Base-by-base conservation (phyloP, 2,888 invertebrate genomes). In the Mylabris sibirica region DNA sequence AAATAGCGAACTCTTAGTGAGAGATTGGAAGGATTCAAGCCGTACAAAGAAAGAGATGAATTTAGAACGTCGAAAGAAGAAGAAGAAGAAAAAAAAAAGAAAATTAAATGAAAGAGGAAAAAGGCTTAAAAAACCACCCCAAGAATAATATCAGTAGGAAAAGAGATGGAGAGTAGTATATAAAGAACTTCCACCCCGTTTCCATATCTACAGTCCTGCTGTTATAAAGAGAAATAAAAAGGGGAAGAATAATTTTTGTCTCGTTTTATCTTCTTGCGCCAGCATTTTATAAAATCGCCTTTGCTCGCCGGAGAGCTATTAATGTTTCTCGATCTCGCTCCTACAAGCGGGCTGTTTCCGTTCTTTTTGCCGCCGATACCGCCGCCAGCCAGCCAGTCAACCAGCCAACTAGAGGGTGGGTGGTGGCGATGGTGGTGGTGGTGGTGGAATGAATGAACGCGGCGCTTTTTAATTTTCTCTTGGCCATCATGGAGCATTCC, bases 171-270 rank as follows among this genome's bases (percentile, higher is more conserved):
- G 24, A 49, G 35, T 30, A 30, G 65, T 17, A 67, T 26, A 60
- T 20, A 60, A 30, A 34, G 64, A 53, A 44, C 49, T 60, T 53
- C 63, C 49, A 38, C 59, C 66, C 63, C 64, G 53, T 63, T 63
- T 53, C 26, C 59, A 8, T 30, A 30, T 30, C 30, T 30, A 30
- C 30, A 30, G 30, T 30, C 30, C 30, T 30, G 8, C 34, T 12
- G 17, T 12, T 30, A 60, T 30, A 60, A 66, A 73, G 74, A 80
- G 74, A 80, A 79, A 82, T 81, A 81, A 80, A 82, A 82, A 81
- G 80, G 80, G 79, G 79, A 80, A 78, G 81, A 79, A 81, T 81
- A 82, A 82, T 82, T 83, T 83, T 83, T 81, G 81, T 81, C 81
- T 81, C 80, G 80, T 81, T 83, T 82, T 82, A 81, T 82, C 82